Evolutionary conservation across 2,888 invertebrate genomes (phyloP), one percentile per base, ranked within the genome.

Genomic region (Trissolcus brochymenae): DNA sequence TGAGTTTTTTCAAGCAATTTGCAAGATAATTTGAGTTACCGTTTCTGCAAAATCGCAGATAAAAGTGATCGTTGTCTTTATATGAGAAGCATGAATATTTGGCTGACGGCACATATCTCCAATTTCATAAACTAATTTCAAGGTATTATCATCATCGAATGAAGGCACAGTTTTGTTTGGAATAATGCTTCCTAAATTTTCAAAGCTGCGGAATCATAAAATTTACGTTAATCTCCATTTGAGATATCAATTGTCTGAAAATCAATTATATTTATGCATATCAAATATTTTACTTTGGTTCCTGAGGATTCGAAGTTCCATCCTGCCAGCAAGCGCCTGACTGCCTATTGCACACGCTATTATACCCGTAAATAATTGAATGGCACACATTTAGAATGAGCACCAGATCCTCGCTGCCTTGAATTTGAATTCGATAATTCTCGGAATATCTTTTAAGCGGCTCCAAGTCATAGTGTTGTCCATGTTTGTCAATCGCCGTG

Each of bases 331-430:
- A 79, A 21, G 71, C 73, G 14, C 67, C 79, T 54, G 74, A 49
- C 21, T 41, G 6, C 60, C 21, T 14, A n/a, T 41, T 7, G 17
- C 81, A 80, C 21, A 40, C 56, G 14, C 78, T 72, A n/a, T 77
- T 62, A 19, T 78, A 53, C 51, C 80, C 83, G 76, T 81, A 84
- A 61, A 88, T 82, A 14, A 87, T 64, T 9, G 83, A 81, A 60
- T 87, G 88, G 29, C 88, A 89, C 11, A 89, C 81, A 78, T 89
- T 89, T 13, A 89, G 70, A 70, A 87, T 83, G 4, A 67, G 80
- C 1, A 41, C 25, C 1, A 51, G 71, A 35, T 82, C 71, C 3
- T 73, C 55, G 16, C 53, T 70, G 3, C n/a, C 53, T 65, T 76
- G 77, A 4, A 79, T 64, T 9, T 11, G 62, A 41, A 87, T 75